A percentile compares a stretch with the other conserved stretches of the same genome.
phyloP scores from a whole-genome alignment of 2,113 vertebrate species.

The Malurus alboscapulatus region DNA sequence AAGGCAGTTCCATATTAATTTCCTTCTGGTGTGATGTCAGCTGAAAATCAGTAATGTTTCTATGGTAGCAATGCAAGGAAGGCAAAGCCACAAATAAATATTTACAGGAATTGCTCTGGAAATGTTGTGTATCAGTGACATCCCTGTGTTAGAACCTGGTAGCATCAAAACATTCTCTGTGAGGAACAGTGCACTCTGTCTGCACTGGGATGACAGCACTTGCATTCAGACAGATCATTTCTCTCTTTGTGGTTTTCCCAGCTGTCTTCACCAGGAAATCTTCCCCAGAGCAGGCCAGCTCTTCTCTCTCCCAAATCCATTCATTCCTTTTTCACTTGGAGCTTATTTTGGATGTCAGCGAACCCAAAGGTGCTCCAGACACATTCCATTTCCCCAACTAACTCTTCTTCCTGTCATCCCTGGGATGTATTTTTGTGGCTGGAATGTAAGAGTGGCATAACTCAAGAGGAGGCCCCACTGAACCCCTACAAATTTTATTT shows the following conservation, averaged over 20 bases:
- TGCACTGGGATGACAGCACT: not conserved
- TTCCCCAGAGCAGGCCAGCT: not conserved
- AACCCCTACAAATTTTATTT: not conserved
- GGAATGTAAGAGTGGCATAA: not conserved
- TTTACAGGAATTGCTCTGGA: not conserved
- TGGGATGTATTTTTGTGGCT: not conserved
- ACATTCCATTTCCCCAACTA: not conserved
- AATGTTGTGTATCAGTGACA: not conserved
- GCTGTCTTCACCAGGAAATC: not conserved
- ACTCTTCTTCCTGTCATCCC: not conserved
- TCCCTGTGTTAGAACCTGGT: too few species aligned
- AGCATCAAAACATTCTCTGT: not conserved
- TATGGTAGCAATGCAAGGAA: not conserved
- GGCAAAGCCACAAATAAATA: not conserved
- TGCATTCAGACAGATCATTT: not conserved
- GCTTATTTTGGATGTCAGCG: not conserved
- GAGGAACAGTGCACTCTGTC: not conserved
- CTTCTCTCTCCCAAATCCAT: not conserved
- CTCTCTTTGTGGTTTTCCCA: not conserved
- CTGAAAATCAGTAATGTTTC: not conserved
- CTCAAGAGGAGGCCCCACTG: not conserved
- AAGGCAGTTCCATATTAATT: not conserved
- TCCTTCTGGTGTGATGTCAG: not conserved
- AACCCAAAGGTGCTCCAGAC: not conserved
- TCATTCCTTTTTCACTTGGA: not conserved